A percentile compares a stretch with the other conserved stretches of the same genome.
Evolutionary conservation across 2,113 vertebrate genomes (phyloP).

Genomic region (Numida meleagris): DNA sequence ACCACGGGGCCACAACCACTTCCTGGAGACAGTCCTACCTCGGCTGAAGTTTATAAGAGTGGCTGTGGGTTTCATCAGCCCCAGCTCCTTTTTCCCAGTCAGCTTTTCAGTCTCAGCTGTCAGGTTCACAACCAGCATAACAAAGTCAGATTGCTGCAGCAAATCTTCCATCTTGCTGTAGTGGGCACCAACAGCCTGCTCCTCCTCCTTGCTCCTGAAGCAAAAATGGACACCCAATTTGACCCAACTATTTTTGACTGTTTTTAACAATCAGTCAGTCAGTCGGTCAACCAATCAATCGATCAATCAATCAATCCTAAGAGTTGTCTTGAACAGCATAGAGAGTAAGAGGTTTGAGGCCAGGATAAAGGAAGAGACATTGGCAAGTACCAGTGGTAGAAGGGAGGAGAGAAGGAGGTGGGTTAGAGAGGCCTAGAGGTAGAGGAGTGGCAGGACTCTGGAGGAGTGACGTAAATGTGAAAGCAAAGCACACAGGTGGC

Average conservation of each 20-base stretch:
- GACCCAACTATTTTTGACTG: not conserved
- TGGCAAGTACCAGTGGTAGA: not conserved
- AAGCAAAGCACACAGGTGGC: not conserved
- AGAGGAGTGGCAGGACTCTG: not conserved
- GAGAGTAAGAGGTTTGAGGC: not conserved
- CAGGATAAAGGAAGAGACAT: not conserved
- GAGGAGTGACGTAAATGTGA: not conserved
- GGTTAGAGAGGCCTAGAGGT: not conserved
- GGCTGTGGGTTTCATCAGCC: slow-evolving; percentile 79
- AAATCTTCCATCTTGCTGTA: slow-evolving; percentile 81
- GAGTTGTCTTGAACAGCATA: not conserved
- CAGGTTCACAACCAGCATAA: slow-evolving; percentile 79
- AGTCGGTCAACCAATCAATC: not conserved
- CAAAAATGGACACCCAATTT: not conserved
- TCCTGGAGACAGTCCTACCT: slow-evolving; percentile 66
- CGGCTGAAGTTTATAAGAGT: slow-evolving; percentile 83
- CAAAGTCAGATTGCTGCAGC: slow-evolving; percentile 80
- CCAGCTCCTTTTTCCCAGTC: slow-evolving; percentile 78
- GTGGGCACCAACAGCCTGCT: slow-evolving; percentile 75
- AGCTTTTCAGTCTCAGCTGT: slow-evolving; percentile 73
- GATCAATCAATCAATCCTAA: not conserved
- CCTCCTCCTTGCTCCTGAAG: slow-evolving; percentile 77
- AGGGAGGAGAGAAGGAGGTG: not conserved
- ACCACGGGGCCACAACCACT: not conserved
- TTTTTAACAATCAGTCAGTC: not conserved